A percentile compares a stretch with the other conserved stretches of the same genome.
These are phyloP conservation scores for Saccostrea glomerata DNA, from an alignment of 1,140 invertebrate genomes.

Conservation along the genomic window DNA sequence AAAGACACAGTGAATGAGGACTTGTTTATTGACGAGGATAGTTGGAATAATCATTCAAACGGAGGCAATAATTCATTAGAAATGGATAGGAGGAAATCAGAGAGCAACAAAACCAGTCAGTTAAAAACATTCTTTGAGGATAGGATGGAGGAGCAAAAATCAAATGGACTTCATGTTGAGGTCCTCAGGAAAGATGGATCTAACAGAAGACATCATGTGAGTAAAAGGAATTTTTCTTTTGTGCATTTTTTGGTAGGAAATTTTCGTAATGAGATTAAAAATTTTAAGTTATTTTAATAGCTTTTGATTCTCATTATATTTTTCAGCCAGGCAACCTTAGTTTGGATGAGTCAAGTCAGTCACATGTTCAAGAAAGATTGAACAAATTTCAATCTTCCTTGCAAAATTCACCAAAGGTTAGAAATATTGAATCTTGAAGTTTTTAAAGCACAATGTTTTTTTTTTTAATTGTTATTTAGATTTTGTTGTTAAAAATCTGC, in stretches of 20 bases:
- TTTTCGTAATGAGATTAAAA: too few species aligned
- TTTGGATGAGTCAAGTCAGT: slow-evolving; percentile 40
- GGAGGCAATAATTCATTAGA: not conserved
- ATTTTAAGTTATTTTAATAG: too few species aligned
- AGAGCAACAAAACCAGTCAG: slow-evolving; percentile 51
- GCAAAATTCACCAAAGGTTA: slow-evolving; percentile 44
- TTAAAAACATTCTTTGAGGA: slow-evolving; percentile 55
- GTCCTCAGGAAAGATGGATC: slow-evolving; percentile 25
- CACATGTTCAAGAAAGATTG: slow-evolving; percentile 46
- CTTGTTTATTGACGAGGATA: slow-evolving; percentile 37
- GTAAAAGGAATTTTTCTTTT: too few species aligned
- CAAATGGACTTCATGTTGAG: slow-evolving; percentile 31
- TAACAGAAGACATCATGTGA: slow-evolving; percentile 42
- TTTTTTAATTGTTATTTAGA: not conserved
- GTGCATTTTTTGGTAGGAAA: too few species aligned
- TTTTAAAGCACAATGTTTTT: not conserved
- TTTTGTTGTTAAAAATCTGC: not conserved
- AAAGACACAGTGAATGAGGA: slow-evolving; percentile 43
- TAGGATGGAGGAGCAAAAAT: slow-evolving; percentile 37
- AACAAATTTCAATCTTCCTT: slow-evolving; percentile 49
- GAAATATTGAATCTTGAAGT: not conserved
- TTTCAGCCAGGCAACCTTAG: slow-evolving; percentile 11
- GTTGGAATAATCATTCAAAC: not conserved
- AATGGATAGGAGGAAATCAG: slow-evolving; percentile 27
- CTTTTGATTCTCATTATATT: not conserved